These are phyloP conservation scores for Cricetomys ansorgei DNA, from an alignment of 2,113 vertebrate species.

Conservation along the genomic window DNA sequence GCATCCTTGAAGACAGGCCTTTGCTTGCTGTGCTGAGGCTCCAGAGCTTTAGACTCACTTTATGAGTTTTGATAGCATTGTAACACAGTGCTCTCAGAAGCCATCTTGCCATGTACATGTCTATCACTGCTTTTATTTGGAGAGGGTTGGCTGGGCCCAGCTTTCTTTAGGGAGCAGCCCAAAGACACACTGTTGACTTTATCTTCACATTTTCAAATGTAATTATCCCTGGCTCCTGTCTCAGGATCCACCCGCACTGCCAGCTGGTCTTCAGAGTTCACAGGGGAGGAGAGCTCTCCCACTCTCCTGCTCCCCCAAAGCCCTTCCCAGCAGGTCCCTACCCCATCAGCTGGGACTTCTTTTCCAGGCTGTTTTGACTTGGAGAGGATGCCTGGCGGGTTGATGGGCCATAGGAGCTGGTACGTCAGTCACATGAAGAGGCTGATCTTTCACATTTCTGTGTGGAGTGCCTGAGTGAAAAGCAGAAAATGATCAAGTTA, in stretches of 20 bases:
- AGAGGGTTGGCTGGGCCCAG: background rate
- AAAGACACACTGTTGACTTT: constrained; percentile 39
- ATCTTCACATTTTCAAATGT: constrained; percentile 39
- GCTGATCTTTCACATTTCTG: constrained; percentile 38
- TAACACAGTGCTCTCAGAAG: background rate
- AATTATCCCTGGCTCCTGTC: background rate
- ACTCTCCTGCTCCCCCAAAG: background rate
- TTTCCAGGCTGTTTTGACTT: constrained; percentile 52
- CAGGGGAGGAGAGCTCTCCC: background rate
- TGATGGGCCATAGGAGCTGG: background rate
- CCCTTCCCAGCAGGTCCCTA: background rate
- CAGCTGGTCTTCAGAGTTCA: background rate
- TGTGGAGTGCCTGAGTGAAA: constrained; percentile 5
- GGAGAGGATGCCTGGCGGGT: constrained; percentile 8
- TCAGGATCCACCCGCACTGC: background rate
- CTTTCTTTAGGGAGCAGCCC: background rate
- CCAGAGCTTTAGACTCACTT: background rate
- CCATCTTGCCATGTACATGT: background rate
- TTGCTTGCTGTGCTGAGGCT: background rate
- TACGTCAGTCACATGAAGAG: background rate
- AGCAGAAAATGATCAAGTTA: constrained; percentile 42
- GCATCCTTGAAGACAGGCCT: background rate
- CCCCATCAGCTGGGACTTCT: background rate
- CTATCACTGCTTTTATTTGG: constrained; percentile 45
- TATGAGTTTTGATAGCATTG: background rate